Percentiles rank a stretch among this genome's conserved stretches.
phyloP scores from a whole-genome alignment of 2,888 invertebrate species.

The Pyralis farinalis region DNA sequence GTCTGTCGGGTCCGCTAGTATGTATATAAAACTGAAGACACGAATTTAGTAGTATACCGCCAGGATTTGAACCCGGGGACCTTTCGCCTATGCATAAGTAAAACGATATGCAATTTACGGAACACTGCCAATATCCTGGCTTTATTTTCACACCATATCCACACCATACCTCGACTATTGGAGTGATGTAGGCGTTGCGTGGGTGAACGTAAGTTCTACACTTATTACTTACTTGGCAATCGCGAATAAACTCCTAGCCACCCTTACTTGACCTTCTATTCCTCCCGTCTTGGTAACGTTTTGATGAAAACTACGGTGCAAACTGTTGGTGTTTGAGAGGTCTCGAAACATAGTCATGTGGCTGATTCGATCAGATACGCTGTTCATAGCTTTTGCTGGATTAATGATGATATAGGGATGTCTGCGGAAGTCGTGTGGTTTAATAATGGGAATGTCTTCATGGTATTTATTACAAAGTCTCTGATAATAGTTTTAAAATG shows the following conservation, averaged over 20 bases:
- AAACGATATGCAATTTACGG: too few relatives aligned
- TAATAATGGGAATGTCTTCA: conserved; percentile 1
- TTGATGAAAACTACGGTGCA: background rate
- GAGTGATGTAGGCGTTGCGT: conserved; percentile 64
- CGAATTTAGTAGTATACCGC: too few relatives aligned
- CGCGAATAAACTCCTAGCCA: conserved; percentile 49
- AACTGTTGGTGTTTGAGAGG: conserved; percentile 12
- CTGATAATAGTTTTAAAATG: too few relatives aligned
- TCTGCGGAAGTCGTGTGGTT: conserved; percentile 21
- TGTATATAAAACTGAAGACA: too few relatives aligned
- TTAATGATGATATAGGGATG: conserved; percentile 63
- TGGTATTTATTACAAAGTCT: too few relatives aligned
- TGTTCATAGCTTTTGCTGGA: conserved; percentile 50
- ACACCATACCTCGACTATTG: conserved; percentile 45
- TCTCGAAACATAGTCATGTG: conserved; percentile 38
- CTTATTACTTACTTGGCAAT: conserved; percentile 62
- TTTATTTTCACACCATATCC: conserved; percentile 26
- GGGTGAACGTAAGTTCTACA: conserved; percentile 67
- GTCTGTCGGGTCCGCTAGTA: too few relatives aligned
- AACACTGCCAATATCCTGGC: too few relatives aligned
- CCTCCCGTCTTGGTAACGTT: conserved; percentile 12
- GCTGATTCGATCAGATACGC: conserved; percentile 61
- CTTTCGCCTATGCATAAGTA: too few relatives aligned
- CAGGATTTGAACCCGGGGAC: too few relatives aligned
- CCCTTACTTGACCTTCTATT: conserved; percentile 28